Percentiles rank a stretch among this genome's conserved stretches.
Conservation (phyloP, 2,113 vertebrate genomes). For the Campylorhamphus procurvoides region DNA sequence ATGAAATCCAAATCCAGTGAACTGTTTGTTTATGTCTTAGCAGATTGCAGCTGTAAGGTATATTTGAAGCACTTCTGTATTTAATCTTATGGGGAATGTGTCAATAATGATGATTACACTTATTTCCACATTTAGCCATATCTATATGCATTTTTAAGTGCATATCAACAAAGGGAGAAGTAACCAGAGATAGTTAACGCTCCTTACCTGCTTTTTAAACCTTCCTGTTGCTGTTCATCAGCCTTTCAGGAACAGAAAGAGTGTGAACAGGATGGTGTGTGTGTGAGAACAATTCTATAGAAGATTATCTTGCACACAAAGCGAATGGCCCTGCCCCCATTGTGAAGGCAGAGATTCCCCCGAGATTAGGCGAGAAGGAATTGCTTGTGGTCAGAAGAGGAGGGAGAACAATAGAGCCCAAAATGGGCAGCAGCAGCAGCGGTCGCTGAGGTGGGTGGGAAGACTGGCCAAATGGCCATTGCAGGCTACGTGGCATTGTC, state of each 20-base stretch:
- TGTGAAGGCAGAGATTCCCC: slow-evolving; percentile 75
- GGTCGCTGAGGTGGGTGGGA: slow-evolving; percentile 63
- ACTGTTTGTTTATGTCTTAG: not conserved
- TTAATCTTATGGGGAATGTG: not conserved
- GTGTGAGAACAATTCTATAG: slow-evolving; percentile 70
- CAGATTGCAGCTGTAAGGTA: not conserved
- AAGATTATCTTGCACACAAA: slow-evolving; percentile 78
- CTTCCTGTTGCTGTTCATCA: not conserved
- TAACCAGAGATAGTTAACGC: not conserved
- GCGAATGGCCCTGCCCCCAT: slow-evolving; percentile 73
- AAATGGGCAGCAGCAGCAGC: slow-evolving; percentile 72
- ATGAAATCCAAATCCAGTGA: not conserved
- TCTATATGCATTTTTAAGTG: not conserved
- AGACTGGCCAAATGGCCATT: slow-evolving; percentile 72
- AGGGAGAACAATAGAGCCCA: slow-evolving; percentile 80
- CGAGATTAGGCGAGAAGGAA: slow-evolving; percentile 73
- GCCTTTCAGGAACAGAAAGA: slow-evolving; percentile 28
- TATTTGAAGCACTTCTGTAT: not conserved
- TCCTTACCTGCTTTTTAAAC: slow-evolving; percentile 19
- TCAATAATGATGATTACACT: not conserved
- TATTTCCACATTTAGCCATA: not conserved
- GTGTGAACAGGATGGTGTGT: not conserved
- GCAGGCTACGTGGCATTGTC: slow-evolving; percentile 68
- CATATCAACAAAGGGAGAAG: not conserved
- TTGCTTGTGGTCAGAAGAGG: slow-evolving; percentile 81